Evolutionary conservation across 2,113 vertebrate genomes (phyloP).

Genomic region (Tyrannus savana): DNA sequence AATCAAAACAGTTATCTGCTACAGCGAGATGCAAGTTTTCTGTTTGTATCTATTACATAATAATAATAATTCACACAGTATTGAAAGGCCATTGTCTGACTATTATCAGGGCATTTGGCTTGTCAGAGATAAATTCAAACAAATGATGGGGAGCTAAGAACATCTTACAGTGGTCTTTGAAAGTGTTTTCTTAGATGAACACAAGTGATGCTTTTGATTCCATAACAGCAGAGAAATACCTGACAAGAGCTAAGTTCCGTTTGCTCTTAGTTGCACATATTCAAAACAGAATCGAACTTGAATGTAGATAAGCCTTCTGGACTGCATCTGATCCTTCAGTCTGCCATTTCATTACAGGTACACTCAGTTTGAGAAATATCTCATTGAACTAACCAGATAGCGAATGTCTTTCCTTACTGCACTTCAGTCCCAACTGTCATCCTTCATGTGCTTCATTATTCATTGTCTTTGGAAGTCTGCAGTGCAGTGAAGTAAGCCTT

Average conservation of each 20-base stretch:
- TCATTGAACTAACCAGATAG: not conserved
- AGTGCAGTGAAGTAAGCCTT: not conserved
- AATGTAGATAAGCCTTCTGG: not conserved
- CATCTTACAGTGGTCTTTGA: not conserved
- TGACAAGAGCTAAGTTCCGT: not conserved
- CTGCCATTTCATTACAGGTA: not conserved
- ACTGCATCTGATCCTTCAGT: not conserved
- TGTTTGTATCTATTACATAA: not conserved
- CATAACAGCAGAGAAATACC: not conserved
- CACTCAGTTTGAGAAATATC: not conserved
- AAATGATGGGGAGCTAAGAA: not conserved
- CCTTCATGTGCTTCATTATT: not conserved
- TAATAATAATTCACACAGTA: not conserved
- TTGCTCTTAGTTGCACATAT: not conserved
- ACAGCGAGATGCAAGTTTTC: not conserved
- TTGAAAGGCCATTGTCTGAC: not conserved
- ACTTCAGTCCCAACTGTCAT: not conserved
- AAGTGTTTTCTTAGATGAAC: not conserved
- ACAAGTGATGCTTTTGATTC: not conserved
- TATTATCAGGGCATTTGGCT: not conserved
- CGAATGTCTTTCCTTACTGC: not conserved
- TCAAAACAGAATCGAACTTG: not conserved
- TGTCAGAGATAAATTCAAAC: not conserved
- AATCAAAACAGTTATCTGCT: not conserved
- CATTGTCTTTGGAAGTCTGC: not conserved